phyloP scores from a whole-genome alignment of 2,888 invertebrate species.

The Drosophila emarginata region DNA sequence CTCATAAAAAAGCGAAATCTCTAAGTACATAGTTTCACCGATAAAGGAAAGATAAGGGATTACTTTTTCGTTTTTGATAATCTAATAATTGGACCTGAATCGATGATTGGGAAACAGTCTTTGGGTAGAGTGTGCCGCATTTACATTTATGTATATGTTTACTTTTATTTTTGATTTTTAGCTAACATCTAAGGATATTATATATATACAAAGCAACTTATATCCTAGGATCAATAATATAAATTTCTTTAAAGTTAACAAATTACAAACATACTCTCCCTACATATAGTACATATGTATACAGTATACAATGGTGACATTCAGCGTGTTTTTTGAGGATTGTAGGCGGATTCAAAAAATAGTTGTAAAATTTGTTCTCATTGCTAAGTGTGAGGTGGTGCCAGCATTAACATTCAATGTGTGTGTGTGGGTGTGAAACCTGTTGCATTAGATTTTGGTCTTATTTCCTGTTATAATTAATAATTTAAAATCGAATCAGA shows the following conservation, averaged over 20 bases:
- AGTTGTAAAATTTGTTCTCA: conserved; percentile 34
- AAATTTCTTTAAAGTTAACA: conserved; percentile 44
- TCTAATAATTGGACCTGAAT: neutral
- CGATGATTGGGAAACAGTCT: neutral
- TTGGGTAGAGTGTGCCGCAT: conserved; percentile 10
- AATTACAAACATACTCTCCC: conserved; percentile 35
- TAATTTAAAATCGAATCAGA: neutral
- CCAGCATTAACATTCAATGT: conserved; percentile 16
- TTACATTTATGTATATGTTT: conserved; percentile 42
- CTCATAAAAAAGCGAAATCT: no score
- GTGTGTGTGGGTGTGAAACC: conserved; percentile 48
- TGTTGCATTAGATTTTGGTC: conserved; percentile 22
- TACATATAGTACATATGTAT: conserved; percentile 27
- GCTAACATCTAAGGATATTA: conserved; percentile 55
- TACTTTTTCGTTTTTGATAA: no score
- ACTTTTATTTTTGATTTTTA: conserved; percentile 49
- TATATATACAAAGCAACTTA: conserved; percentile 60
- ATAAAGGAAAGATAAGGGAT: no score
- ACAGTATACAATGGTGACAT: conserved; percentile 49
- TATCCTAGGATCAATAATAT: conserved; percentile 18
- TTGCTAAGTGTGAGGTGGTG: conserved; percentile 24
- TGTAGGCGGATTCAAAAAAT: conserved; percentile 54
- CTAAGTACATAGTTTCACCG: no score
- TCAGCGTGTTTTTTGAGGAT: conserved; percentile 32
- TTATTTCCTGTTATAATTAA: conserved; percentile 26